Evolutionary conservation across 2,113 vertebrate species (phyloP), one percentile per base, ranked within the genome.

Genomic region (Sylvia atricapilla): DNA sequence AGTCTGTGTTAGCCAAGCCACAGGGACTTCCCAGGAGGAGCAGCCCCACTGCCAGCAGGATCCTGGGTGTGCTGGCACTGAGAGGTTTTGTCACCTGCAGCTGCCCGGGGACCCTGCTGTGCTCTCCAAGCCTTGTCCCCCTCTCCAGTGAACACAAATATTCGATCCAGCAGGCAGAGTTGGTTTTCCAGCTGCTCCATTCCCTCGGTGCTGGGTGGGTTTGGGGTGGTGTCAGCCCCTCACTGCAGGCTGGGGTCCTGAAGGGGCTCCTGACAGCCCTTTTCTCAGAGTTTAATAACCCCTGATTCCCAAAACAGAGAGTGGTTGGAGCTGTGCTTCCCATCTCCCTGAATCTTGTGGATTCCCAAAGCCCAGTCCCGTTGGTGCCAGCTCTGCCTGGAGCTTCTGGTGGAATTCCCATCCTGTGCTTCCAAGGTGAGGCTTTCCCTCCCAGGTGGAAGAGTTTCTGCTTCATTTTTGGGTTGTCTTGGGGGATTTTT

Each of bases 1-100:
- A 55, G 27, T 46, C n/a, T 5, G 0, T 10, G 2, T 4, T 47
- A 16, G 4, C 59, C 64, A 6, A 43, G 6, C 25, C 4, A 0
- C 0, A 5, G 52, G 9, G 70, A 6, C 21, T 15, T 15, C 15
- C 28, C 23, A 2, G 5, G 17, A 60, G 67, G 49, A 80, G 70
- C 80, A 79, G 78, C 46, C 52, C 10, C 0, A 2, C 30, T 39
- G 21, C 58, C 62, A 19, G 72, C 5, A 9, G 35, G 53, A 43
- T 13, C 43, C 63, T 63, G 27, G 28, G 10, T 43, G 28, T 7
- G 2, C 47, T 69, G 74, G 64, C 47, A 10, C 41, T 14, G 64
- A 70, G 73, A n/a, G 17, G 9, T 52, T 53, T 20, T 53, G 82
- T 56, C 82, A 39, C 1, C 59, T 73, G 58, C 67, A 83, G 56